Conservation (phyloP, 2,888 invertebrate species). For the Orthonevra nobilis region DNA sequence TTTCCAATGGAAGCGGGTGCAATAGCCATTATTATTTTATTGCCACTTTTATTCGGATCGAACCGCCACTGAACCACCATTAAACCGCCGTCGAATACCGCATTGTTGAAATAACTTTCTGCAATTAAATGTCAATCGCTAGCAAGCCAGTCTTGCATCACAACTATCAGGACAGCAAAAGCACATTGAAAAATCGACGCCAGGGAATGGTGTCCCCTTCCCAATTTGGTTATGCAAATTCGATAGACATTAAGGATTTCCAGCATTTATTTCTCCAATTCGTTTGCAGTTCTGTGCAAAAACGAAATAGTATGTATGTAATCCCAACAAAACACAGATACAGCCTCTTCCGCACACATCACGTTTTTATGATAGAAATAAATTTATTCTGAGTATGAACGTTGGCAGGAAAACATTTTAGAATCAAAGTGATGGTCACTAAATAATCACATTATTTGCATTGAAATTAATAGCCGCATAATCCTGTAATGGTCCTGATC, state of each 20-base stretch:
- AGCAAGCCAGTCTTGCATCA: not conserved
- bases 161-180: not conserved
- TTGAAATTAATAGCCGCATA: slow-evolving; percentile 7
- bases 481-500: slow-evolving; percentile 1
- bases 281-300: not conserved
- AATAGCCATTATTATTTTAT: slow-evolving; percentile 22
- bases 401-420: not conserved
- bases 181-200: not conserved
- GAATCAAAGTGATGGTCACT: slow-evolving; percentile 19
- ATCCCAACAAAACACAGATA: not conserved
- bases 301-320: not conserved
- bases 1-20: not conserved
- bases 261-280: not conserved
- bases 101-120: slow-evolving; percentile 25
- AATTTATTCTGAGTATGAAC: slow-evolving; percentile 5
- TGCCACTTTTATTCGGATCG: slow-evolving; percentile 20
- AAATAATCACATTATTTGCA: slow-evolving; percentile 12
- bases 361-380: not conserved
- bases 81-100: slow-evolving; percentile 3
- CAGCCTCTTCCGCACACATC: not conserved
- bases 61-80: slow-evolving; percentile 4
- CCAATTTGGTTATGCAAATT: slow-evolving; percentile 24
- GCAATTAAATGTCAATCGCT: slow-evolving; percentile 23
- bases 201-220: slow-evolving; percentile 1
- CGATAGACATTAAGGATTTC: slow-evolving; percentile 17